A percentile compares a stretch with the other conserved stretches of the same genome.
Evolutionary conservation across 2,888 invertebrate species (phyloP).

Genomic region (Hyposoter dolosus): DNA sequence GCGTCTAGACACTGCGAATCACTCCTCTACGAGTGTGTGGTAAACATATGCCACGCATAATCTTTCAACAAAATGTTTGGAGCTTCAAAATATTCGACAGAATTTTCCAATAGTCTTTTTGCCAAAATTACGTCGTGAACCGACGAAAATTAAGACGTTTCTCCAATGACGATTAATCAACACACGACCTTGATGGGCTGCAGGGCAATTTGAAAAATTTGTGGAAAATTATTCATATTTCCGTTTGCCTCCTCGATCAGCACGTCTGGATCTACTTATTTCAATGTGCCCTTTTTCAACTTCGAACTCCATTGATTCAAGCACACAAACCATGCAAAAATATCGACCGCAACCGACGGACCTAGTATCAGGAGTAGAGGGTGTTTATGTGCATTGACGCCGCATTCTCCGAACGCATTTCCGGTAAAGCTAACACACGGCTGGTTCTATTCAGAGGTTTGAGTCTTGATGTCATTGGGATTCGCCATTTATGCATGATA

Average conservation of each 20-base stretch:
- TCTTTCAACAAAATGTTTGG: not conserved
- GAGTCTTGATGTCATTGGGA: slow-evolving; percentile 35
- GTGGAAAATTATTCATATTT: not conserved
- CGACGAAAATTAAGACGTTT: not conserved
- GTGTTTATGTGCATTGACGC: slow-evolving; percentile 29
- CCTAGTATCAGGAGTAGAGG: not conserved
- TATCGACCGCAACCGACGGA: slow-evolving; percentile 27
- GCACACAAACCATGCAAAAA: slow-evolving; percentile 23
- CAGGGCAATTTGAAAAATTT: slow-evolving; percentile 28
- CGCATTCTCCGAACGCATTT: slow-evolving; percentile 1
- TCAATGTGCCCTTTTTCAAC: not conserved
- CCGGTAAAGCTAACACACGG: slow-evolving; percentile 4
- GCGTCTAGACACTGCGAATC: slow-evolving; percentile 46
- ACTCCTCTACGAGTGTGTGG: not conserved
- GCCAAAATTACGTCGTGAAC: not conserved
- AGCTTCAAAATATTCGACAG: not conserved
- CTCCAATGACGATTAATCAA: slow-evolving; percentile 39
- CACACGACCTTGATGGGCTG: slow-evolving; percentile 32
- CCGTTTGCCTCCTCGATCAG: not conserved
- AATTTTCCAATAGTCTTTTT: not conserved
- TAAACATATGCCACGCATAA: slow-evolving; percentile 18
- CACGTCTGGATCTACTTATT: not conserved
- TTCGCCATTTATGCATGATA: slow-evolving; percentile 22
- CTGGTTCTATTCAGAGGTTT: slow-evolving; percentile 19
- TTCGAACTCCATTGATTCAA: not conserved